Base-by-base conservation (phyloP, 37 sponge, comb jelly and placozoan species). In the Hormiphora californensis region DNA sequence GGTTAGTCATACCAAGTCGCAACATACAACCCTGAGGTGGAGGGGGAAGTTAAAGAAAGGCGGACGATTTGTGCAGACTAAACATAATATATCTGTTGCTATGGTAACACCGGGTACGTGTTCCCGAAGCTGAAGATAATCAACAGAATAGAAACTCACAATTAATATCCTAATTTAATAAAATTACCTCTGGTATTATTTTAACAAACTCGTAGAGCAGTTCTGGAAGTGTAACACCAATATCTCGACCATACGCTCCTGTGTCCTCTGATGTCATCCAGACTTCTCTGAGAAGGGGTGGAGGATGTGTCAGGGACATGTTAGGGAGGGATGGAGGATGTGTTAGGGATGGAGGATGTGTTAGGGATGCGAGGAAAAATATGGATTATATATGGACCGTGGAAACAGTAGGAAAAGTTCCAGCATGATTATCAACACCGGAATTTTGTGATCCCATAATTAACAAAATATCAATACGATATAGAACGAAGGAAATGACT, bases 61-160 rank as follows among this genome's bases (percentile, higher is more conserved):
- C n/a, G n/a, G n/a, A n/a, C n/a, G n/a, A n/a, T n/a, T n/a, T n/a
- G n/a, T n/a, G n/a, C n/a, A n/a, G n/a, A n/a, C n/a, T n/a, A n/a
- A n/a, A n/a, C n/a, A n/a, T n/a, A n/a, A n/a, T n/a, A 97, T 91
- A 63, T 97, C 98, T 28, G 98, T 97, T 61, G 93, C 98, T 88
- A 97, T 94, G 92, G 91, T 94, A 55, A 97, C 57, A 21, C 90
- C 93, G 12, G 98, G 98, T 3, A 97, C 94, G 93, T 88, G 54
- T 54, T 89, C 54, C 40, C 63, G 90, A 61, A 97, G 90, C n/a
- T n/a, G n/a, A n/a, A n/a, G n/a, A n/a, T n/a, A n/a, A n/a, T n/a
- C n/a, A n/a, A n/a, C n/a, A n/a, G n/a, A n/a, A n/a, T n/a, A n/a
- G n/a, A n/a, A n/a, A n/a, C n/a, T n/a, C n/a, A n/a, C n/a, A n/a